A percentile compares a stretch with the other conserved stretches of the same genome.
Evolutionary conservation across 1,140 invertebrate genomes (phyloP).

Genomic region (Drosophila nikananu): DNA sequence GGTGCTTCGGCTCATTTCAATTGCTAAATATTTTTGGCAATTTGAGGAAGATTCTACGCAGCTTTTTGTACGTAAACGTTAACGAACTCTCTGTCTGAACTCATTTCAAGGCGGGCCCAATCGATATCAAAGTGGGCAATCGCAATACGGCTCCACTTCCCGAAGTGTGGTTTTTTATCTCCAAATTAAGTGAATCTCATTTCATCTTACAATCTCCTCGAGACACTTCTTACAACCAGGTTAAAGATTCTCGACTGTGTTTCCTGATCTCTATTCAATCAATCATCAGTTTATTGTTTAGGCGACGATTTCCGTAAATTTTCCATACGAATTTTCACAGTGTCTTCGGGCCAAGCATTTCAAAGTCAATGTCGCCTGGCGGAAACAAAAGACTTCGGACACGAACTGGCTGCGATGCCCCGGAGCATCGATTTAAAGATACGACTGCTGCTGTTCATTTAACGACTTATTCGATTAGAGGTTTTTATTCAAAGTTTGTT

Average conservation of each 20-base stretch:
- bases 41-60: constrained; percentile 51
- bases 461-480: constrained; percentile 73
- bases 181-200: background rate
- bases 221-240: background rate
- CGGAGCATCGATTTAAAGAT: constrained; percentile 27
- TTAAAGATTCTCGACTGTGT: constrained; percentile 4
- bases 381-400: constrained; percentile 79
- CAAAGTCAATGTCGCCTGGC: constrained; percentile 60
- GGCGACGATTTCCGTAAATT: constrained; percentile 37
- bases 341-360: constrained; percentile 43
- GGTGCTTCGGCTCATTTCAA: constrained; percentile 37
- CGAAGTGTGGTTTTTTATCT: background rate
- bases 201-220: background rate
- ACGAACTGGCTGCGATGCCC: constrained; percentile 57
- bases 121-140: constrained; percentile 11
- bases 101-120: constrained; percentile 37
- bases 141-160: background rate
- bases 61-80: constrained; percentile 28
- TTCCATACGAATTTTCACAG: constrained; percentile 55
- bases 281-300: constrained; percentile 34
- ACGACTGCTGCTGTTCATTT: constrained; percentile 43
- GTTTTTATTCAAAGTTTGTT: constrained; percentile 33
- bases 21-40: constrained; percentile 48
- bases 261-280: constrained; percentile 19
- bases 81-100: constrained; percentile 16